Evolutionary conservation across 2,888 invertebrate species (phyloP), one percentile per base, ranked within the genome.

Genomic region (Notodonta dromedarius): DNA sequence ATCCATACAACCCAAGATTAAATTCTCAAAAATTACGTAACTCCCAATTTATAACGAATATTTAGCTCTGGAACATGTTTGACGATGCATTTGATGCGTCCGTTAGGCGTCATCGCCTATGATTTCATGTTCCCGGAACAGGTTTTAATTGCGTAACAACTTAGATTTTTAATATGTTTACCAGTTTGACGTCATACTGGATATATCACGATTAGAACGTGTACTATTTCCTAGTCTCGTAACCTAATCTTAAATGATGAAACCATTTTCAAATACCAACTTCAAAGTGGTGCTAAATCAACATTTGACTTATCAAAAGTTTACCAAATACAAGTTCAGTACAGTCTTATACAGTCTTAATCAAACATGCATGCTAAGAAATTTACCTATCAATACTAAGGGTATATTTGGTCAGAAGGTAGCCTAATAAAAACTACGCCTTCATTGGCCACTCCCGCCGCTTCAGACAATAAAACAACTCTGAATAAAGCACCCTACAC

Each of bases 51-150:
- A 55, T 40, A 13, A 13, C 40, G 5, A 14, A 40, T 2, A 55
- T 40, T 35, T 39, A 54, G 14, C 4, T 54, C n/a, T n/a, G 46
- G 39, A 59, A 39, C 12, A 55, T 48, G 48, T 46, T 54, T 35
- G 12, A 59, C 59, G 59, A 55, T 48, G 55, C 54, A 39, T 40
- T 59, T 39, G 14, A 59, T 14, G 59, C 48, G 16, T 39, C 46
- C 35, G 53, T 32, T 69, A 51, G 56, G 59, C 62, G 60, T 66
- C 61, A 66, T 61, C 54, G 56, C 60, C 56, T 62, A 62, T 39
- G 54, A 39, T 39, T 39, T 13, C n/a, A 54, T 55, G 40, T 55
- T 55, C 40, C 40, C 12, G 55, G n/a, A 40, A 55, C 55, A 5
- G 9, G 39, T 16, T 54, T 32, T 54, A 54, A 54, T 54, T 54